Percentiles rank a stretch among this genome's conserved stretches.
phyloP scores from a whole-genome alignment of 37 sponge, comb jelly and placozoan genomes.

The Agelas oroides region DNA sequence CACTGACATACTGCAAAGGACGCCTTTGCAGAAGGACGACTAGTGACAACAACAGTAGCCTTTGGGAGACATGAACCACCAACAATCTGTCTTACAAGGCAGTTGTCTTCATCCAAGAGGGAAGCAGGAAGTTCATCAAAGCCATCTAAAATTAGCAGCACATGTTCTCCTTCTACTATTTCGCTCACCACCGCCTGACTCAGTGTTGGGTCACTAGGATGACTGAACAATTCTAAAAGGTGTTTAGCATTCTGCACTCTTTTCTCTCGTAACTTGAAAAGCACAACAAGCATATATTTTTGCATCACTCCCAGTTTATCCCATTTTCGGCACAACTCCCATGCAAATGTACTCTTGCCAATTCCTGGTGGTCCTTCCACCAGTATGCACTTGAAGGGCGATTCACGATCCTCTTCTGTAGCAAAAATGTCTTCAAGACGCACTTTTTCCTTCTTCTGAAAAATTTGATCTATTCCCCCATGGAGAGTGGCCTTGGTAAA shows the following conservation, averaged over 20 bases:
- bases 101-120: not conserved
- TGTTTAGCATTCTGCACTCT: constrained; percentile 5
- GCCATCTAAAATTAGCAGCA: constrained; percentile 46
- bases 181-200: constrained; percentile 8
- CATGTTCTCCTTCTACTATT: constrained; percentile 15
- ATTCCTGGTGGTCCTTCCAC: constrained; percentile 36
- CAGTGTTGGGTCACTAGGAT: not conserved
- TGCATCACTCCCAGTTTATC: not conserved
- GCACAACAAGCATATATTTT: constrained; percentile 16
- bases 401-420: not conserved
- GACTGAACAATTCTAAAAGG: constrained; percentile 12
- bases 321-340: constrained; percentile 32
- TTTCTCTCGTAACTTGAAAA: constrained; percentile 26
- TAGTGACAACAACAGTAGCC: constrained; percentile 17
- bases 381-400: not conserved
- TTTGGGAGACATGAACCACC: constrained; percentile 3
- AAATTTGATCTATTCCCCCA: constrained; percentile 11
- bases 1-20: not conserved
- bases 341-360: constrained; percentile 41
- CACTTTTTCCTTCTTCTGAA: not conserved
- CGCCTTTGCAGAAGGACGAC: constrained; percentile 30
- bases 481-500: constrained; percentile 1
- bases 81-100: not conserved
- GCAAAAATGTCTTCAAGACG: not conserved
- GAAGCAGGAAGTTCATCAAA: constrained; percentile 56